phyloP scores from a whole-genome alignment of 2,113 vertebrate species.

The Syrmaticus mikado region DNA sequence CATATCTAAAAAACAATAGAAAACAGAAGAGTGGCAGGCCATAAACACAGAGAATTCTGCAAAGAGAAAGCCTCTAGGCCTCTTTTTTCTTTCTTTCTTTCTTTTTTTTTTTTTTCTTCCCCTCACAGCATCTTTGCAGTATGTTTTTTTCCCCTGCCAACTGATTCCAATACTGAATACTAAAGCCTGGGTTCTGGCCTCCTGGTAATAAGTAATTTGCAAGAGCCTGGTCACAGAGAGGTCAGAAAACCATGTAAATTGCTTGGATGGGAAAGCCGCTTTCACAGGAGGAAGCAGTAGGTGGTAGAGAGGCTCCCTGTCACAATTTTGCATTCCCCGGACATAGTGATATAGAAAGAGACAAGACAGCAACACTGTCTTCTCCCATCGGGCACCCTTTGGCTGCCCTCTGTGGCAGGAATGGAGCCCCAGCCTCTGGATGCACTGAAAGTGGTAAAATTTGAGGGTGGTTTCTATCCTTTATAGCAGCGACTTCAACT shows the following conservation, averaged over 20 bases:
- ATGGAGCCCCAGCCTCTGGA: neutral
- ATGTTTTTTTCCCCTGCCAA: neutral
- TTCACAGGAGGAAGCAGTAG: conserved; percentile 47
- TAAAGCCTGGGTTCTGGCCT: neutral
- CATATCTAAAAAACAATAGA: conserved; percentile 31
- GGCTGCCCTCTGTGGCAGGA: neutral
- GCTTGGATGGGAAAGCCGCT: conserved; percentile 48
- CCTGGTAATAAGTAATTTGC: conserved; percentile 37
- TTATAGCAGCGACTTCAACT: neutral
- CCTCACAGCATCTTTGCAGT: neutral
- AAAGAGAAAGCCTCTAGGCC: neutral
- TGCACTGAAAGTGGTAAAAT: neutral
- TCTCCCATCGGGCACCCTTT: neutral
- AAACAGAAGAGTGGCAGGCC: conserved; percentile 4
- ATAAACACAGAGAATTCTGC: neutral
- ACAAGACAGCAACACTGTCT: conserved; percentile 12
- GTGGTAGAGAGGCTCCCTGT: conserved; percentile 42
- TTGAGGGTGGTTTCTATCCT: neutral
- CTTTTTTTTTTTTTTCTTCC: neutral
- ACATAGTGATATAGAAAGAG: conserved; percentile 10
- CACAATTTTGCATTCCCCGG: conserved; percentile 4
- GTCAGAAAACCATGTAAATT: conserved; percentile 54
- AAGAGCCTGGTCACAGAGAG: conserved; percentile 3
- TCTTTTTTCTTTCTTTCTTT: no score
- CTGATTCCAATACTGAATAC: neutral